Percentiles rank a stretch among this genome's conserved stretches.
These are phyloP conservation scores for Lasioglossum zephyrum DNA, from an alignment of 2,888 invertebrate species.

Conservation along the genomic window DNA sequence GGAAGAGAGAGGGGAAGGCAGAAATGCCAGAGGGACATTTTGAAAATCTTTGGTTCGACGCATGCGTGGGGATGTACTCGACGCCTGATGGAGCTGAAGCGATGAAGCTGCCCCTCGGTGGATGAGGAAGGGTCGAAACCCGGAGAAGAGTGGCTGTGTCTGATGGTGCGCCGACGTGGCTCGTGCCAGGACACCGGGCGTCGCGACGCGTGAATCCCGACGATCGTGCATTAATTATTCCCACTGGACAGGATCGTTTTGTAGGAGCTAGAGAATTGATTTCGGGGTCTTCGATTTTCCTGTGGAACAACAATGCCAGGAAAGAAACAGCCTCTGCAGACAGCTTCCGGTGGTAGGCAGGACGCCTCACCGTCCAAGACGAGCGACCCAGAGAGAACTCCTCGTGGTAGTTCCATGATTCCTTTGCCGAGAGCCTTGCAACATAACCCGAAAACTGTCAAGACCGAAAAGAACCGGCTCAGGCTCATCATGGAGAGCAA, in stretches of 20 bases:
- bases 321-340: constrained; percentile 19
- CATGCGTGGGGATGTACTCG: constrained; percentile 75
- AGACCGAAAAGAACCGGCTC: constrained; percentile 81
- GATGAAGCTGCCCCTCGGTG: constrained; percentile 62
- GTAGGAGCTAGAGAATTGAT: neutral
- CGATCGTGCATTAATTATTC: neutral
- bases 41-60: constrained; percentile 81
- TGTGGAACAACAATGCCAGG: constrained; percentile 15
- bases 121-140: constrained; percentile 53
- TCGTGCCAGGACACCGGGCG: constrained; percentile 32
- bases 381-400: constrained; percentile 25
- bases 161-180: constrained; percentile 48
- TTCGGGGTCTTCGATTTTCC: neutral
- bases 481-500: constrained; percentile 75
- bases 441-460: constrained; percentile 76
- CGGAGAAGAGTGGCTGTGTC: constrained; percentile 45
- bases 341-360: constrained; percentile 19
- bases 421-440: constrained; percentile 70
- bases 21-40: constrained; percentile 72
- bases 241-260: neutral
- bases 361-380: constrained; percentile 31
- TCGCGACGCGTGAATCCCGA: constrained; percentile 44
- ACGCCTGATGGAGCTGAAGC: constrained; percentile 61
- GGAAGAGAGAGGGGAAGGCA: constrained; percentile 2
- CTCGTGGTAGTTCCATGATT: constrained; percentile 67